Evolutionary conservation across 2,113 vertebrate genomes (phyloP), one percentile per base, ranked within the genome.

Genomic region (Glaucomys volans): DNA sequence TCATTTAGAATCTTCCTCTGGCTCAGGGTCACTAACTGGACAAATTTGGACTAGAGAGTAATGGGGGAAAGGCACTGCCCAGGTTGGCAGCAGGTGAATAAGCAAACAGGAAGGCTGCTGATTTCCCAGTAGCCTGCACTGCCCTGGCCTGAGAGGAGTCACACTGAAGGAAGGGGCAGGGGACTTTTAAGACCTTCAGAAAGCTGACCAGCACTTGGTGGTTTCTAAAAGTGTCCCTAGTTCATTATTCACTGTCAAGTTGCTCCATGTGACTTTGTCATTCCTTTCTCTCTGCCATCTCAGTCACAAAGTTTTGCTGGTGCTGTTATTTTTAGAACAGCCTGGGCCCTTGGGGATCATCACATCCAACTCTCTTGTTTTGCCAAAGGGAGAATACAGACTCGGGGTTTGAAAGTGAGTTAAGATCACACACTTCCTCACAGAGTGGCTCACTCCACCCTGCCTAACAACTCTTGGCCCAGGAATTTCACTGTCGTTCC

Each of bases 301-400:
- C 67, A 66, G 69, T 83, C 74, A 88, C 24, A 66, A 62, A 89
- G 81, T 87, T 93, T 94, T 74, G 37, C 74, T 93, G 64, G 37
- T 92, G 81, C 76, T 30, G 26, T 88, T 98, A 91, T 96, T 98
- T 97, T 98, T 97, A 97, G 91, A 74, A 66, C 26, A 62, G 35
- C 13, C 13, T 9, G 3, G 52, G 35, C 87, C 84, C 42, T 83
- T 79, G 62, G 91, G 88, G 40, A 91, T 77, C 79, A 91, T 71
- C 42, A 91, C n/a, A 75, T 92, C 69, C 67, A 95, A 52, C 57
- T 92, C 5, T 40, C 88, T 95, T 74, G 79, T 93, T 96, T 98
- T 81, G 59, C 84, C 96, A 79, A 95, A 85, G 52, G 86, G 40
- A 92, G 69, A 67, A 89, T 67, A 37, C 42, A 91, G 44, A 59